Base-by-base conservation (phyloP, 2,797 vertebrate species). In the Zenarchopterus dispar region DNA sequence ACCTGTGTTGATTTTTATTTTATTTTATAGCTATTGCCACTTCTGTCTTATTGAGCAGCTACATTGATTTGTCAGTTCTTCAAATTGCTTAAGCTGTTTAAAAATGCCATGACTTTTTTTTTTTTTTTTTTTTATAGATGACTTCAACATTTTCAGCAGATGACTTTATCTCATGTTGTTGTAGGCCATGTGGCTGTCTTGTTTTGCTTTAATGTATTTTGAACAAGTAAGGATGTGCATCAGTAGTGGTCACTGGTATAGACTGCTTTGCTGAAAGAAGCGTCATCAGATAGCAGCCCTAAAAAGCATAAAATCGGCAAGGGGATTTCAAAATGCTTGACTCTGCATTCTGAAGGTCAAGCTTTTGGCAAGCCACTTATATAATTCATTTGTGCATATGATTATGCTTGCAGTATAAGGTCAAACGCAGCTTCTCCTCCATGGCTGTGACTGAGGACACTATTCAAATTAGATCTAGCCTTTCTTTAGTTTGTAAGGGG, bases 291-390 rank as follows among this genome's bases (percentile, higher is more conserved):
- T 39, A 15, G 36, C 13, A 39, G 36, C 36, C 13, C 36, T 15
- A 39, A 39, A 39, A 39, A 15, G n/a, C 36, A 50, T 18, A 26
- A 19, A 5, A 17, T 49, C 0, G n/a, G 9, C 5, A 42, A 24
- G 23, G 6, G n/a, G 22, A 47, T 26, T 47, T 6, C 43, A 33
- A 33, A 51, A 52, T 13, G 8, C 28, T 39, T 22, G 8, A 1
- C 21, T 7, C 7, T 52, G 21, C 26, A 36, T 36, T 46, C 39
- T 52, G 48, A 67, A 67, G 48, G 55, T 67, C 49, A 13, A 41
- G 42, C 64, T 21, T 18, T 50, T 23, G 53, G 53, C 39, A 42
- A 43, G 16, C 17, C 53, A 28, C 24, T 67, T 18, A 16, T 36
- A 58, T 16, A 11, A 21, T 51, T 67, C 22, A 42, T 24, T 45